A percentile compares a stretch with the other conserved stretches of the same genome.
phyloP scores from a whole-genome alignment of 2,797 vertebrate genomes.

The Psittacula derbiana region DNA sequence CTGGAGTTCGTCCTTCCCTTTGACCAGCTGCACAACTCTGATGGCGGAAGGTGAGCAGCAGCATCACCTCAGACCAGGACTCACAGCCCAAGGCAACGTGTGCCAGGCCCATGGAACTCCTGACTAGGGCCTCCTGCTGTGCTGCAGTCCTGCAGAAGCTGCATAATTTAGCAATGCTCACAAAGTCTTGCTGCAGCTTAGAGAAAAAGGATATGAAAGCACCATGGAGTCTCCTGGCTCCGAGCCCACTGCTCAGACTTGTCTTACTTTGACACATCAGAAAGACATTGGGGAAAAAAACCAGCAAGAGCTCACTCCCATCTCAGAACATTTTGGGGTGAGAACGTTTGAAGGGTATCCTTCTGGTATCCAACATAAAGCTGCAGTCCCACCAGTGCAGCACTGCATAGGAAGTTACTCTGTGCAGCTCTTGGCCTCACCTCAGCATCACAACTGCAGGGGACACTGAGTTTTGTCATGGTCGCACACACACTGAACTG shows the following conservation, averaged over 20 bases:
- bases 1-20: rapidly evolving
- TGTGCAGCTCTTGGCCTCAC: neutral
- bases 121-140: neutral
- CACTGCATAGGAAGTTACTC: neutral
- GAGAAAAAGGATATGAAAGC: neutral
- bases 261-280: neutral
- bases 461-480: rapidly evolving
- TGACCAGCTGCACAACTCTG: neutral
- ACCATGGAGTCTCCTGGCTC: neutral
- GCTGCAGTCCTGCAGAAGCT: neutral
- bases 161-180: neutral
- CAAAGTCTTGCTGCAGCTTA: neutral
- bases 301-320: neutral
- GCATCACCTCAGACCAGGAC: neutral
- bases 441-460: neutral
- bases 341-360: neutral
- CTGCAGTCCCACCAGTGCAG: neutral
- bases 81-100: rapidly evolving
- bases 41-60: neutral
- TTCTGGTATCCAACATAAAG: neutral
- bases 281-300: neutral
- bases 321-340: neutral
- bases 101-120: neutral
- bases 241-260: neutral
- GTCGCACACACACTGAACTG: neutral